phyloP scores from a whole-genome alignment of 2,113 vertebrate genomes.

The Siphamia tubifer region DNA sequence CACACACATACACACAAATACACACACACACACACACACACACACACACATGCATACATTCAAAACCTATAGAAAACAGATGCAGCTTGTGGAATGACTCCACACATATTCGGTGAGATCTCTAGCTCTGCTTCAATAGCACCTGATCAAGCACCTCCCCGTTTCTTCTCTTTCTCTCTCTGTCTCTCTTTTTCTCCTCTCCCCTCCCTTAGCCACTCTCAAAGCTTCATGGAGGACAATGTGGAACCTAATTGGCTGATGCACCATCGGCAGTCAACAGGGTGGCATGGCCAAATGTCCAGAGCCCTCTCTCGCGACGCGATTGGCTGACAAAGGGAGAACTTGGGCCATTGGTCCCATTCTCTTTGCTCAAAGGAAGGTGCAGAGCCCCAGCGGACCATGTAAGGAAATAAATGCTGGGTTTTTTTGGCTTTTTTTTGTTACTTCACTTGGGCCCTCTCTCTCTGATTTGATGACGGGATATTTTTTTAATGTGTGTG shows the following conservation, averaged over 20 bases:
- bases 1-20: too few species aligned
- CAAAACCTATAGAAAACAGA: slow-evolving; percentile 45
- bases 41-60: too few species aligned
- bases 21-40: too few species aligned
- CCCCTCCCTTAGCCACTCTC: slow-evolving; percentile 79
- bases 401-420: slow-evolving; percentile 69
- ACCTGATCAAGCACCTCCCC: slow-evolving; percentile 76
- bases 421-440: slow-evolving; percentile 14
- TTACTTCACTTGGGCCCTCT: slow-evolving; percentile 64
- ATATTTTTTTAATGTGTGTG: slow-evolving; percentile 46
- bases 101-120: slow-evolving; percentile 60
- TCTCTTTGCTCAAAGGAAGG: slow-evolving; percentile 72
- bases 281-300: slow-evolving; percentile 81
- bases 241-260: slow-evolving; percentile 84
- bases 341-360: slow-evolving; percentile 76
- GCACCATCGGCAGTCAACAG: slow-evolving; percentile 77
- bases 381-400: slow-evolving; percentile 77
- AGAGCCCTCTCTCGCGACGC: slow-evolving; percentile 80
- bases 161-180: slow-evolving; percentile 73
- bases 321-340: slow-evolving; percentile 83
- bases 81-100: slow-evolving; percentile 64
- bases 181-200: slow-evolving; percentile 68
- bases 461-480: slow-evolving; percentile 73
- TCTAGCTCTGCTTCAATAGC: slow-evolving; percentile 74
- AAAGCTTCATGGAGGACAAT: slow-evolving; percentile 84